Percentiles rank a stretch among this genome's conserved stretches.
Evolutionary conservation across 2,888 invertebrate species (phyloP).

Genomic region (Aphrophora alni): DNA sequence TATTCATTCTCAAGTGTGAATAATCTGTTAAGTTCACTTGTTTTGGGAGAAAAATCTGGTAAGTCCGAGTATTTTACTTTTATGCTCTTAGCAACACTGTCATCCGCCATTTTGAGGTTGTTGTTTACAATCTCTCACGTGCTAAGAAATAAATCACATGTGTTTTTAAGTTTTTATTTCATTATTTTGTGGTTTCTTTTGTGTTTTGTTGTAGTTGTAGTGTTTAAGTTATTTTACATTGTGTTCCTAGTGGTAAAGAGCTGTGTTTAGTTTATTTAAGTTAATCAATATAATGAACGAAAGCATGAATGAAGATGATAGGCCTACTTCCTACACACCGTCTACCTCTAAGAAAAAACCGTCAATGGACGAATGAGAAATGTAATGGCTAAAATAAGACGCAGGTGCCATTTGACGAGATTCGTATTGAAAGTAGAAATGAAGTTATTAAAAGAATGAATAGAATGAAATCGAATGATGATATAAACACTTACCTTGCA

Average conservation of each 20-base stretch:
- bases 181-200: background rate
- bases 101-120: background rate
- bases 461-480: background rate
- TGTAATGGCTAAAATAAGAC: background rate
- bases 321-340: background rate
- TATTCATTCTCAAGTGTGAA: background rate
- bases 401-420: background rate
- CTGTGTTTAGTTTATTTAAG: background rate
- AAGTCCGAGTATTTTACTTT: background rate
- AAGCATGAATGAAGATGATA: background rate
- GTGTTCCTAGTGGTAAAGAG: background rate
- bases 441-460: conserved; percentile 3
- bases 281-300: background rate
- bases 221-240: background rate
- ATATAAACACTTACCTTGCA: conserved; percentile 1
- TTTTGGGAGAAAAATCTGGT: background rate
- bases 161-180: background rate
- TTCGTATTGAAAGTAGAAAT: background rate
- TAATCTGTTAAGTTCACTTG: background rate
- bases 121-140: background rate
- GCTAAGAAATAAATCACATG: background rate
- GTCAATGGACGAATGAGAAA: background rate
- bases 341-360: background rate
- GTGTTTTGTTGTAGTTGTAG: background rate
- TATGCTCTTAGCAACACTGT: background rate